Evolutionary conservation across 2,888 invertebrate species (phyloP), one percentile per base, ranked within the genome.

Genomic region (Lordiphosa fenestrarum): DNA sequence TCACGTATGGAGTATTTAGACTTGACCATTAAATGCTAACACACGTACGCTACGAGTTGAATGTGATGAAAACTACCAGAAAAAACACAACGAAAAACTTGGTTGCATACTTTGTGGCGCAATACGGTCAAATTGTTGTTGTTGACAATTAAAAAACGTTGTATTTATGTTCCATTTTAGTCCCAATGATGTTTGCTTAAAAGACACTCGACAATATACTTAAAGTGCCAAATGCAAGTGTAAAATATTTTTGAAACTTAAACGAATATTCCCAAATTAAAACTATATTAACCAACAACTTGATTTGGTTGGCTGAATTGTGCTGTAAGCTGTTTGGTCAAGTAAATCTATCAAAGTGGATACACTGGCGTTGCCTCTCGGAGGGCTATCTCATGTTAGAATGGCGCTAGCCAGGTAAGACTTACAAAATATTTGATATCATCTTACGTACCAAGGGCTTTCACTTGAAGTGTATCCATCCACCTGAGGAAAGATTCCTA

Each of bases 341-440:
- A 35, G 56, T 82, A 86, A 86, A 71, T 71, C 69, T 46, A 69
- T 83, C 89, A 89, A 88, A 87, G 89, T 92, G 91, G 92, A 92
- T 91, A 91, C 90, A 87, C 89, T 90, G 88, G 89, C 91, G 87
- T 86, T 90, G 86, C 90, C 91, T 86, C 88, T 90, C 87, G 90
- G 91, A 87, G 91, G 91, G 90, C 91, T 91, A 88, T 91, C 91
- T 89, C 91, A 92, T 92, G 92, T 91, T 90, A 92, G 92, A 91
- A 92, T 92, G 92, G 92, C 92, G 90, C 91, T 92, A 90, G 92
- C 92, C 89, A 92, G 92, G 92, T 92, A 90, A 91, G 91, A 90
- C 35, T n/a, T 7, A 42, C 9, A 6, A 12, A 13, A 38, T 38
- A 19, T 19, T 19, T 19, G 19, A 19, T 19, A 19, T 19, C 19